phyloP scores from a whole-genome alignment of 2,888 invertebrate species.

The Barypeithes pellucidus region DNA sequence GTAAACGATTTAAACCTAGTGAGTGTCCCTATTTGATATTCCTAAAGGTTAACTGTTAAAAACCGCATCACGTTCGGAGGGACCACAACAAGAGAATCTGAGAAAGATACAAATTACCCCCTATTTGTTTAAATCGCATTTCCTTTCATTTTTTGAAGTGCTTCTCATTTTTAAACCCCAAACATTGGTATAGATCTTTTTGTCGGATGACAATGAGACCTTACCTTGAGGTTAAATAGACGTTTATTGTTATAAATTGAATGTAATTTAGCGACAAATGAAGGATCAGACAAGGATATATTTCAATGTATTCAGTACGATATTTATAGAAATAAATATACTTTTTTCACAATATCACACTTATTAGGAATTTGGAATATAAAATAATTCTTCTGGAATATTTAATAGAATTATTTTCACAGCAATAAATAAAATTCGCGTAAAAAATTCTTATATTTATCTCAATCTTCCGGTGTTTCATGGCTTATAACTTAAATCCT shows the following conservation, averaged over 20 bases:
- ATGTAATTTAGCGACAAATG: constrained; percentile 43
- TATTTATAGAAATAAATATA: too few relatives aligned
- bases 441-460: too few relatives aligned
- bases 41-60: constrained; percentile 37
- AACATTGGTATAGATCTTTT: constrained; percentile 26
- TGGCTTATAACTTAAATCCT: too few relatives aligned
- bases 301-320: neutral
- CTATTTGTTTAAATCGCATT: constrained; percentile 48
- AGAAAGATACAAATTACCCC: constrained; percentile 52
- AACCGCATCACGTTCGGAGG: constrained; percentile 52
- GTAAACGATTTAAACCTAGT: constrained; percentile 47
- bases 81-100: constrained; percentile 49
- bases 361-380: too few relatives aligned
- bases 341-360: too few relatives aligned
- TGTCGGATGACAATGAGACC: constrained; percentile 41
- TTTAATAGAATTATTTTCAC: too few relatives aligned
- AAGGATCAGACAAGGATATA: constrained; percentile 39
- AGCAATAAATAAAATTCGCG: too few relatives aligned
- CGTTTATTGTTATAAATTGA: constrained; percentile 45
- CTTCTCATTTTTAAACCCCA: constrained; percentile 42
- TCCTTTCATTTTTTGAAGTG: constrained; percentile 44
- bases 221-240: constrained; percentile 40
- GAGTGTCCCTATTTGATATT: constrained; percentile 39
- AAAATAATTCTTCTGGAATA: too few relatives aligned
- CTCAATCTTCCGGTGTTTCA: too few relatives aligned